A percentile compares a stretch with the other conserved stretches of the same genome.
Evolutionary conservation across 2,888 invertebrate genomes (phyloP).

Genomic region (Agonopterix heracliana): DNA sequence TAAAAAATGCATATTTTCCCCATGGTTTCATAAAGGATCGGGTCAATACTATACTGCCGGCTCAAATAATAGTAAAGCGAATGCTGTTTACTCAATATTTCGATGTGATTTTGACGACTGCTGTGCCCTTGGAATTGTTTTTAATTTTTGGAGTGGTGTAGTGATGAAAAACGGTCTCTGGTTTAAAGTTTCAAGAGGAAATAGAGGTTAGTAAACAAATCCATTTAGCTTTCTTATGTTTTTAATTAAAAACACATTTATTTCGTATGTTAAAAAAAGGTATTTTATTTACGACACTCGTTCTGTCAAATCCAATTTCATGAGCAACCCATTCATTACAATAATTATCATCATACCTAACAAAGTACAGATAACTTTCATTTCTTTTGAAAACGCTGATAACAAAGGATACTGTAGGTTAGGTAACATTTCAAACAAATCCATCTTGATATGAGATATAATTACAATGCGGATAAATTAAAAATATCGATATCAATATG

Average conservation of each 20-base stretch:
- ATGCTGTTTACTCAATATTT: slow-evolving; percentile 33
- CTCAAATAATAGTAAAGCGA: slow-evolving; percentile 13
- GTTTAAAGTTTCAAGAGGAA: slow-evolving; percentile 26
- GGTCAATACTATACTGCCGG: slow-evolving; percentile 42
- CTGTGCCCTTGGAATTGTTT: slow-evolving; percentile 27
- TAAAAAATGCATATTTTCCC: slow-evolving; percentile 73
- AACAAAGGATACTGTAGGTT: no score
- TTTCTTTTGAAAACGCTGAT: no score
- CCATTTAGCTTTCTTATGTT: slow-evolving; percentile 12
- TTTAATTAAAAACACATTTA: background rate
- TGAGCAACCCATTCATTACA: no score
- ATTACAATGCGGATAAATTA: no score
- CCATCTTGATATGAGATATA: no score
- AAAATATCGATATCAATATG: no score
- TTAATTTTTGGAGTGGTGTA: slow-evolving; percentile 24
- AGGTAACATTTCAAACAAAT: no score
- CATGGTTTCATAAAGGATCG: slow-evolving; percentile 60
- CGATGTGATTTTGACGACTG: slow-evolving; percentile 24
- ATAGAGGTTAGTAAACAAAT: slow-evolving; percentile 62
- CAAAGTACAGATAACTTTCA: no score
- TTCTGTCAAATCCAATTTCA: no score
- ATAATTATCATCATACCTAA: no score
- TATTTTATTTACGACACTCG: no score
- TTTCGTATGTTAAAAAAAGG: no score
- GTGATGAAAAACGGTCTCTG: slow-evolving; percentile 34